A percentile compares a stretch with the other conserved stretches of the same genome.
These are phyloP conservation scores for Cheilosia variabilis DNA, from an alignment of 2,888 invertebrate species.

Conservation along the genomic window DNA sequence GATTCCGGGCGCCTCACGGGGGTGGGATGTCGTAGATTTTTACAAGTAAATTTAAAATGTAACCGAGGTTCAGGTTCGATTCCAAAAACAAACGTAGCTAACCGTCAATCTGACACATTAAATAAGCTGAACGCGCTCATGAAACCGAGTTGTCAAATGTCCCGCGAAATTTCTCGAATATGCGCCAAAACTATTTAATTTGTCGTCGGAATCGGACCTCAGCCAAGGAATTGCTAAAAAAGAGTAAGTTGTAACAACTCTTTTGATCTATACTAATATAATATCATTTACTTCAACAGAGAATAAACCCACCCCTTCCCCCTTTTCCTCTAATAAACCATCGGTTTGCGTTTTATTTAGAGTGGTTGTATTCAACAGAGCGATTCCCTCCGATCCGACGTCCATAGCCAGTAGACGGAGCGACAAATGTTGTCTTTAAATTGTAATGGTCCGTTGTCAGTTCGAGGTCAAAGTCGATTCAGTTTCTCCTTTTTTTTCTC, in stretches of 20 bases:
- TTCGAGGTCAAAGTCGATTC: too few relatives aligned
- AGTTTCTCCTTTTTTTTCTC: too few relatives aligned
- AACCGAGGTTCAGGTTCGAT: background rate
- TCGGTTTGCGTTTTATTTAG: too few relatives aligned
- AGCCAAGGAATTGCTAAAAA: background rate
- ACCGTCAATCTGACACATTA: background rate
- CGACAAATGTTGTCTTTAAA: too few relatives aligned
- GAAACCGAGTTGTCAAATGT: background rate
- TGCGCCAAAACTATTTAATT: background rate
- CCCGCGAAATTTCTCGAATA: background rate
- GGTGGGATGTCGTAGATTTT: constrained; percentile 15
- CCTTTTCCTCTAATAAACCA: too few relatives aligned
- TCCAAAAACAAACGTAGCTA: background rate
- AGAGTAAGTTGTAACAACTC: background rate
- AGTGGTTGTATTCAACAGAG: too few relatives aligned
- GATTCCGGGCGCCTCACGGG: constrained; percentile 9
- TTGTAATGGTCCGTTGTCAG: too few relatives aligned
- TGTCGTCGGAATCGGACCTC: background rate
- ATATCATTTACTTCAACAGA: background rate
- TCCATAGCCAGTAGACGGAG: too few relatives aligned
- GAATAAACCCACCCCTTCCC: too few relatives aligned
- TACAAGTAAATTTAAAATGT: background rate
- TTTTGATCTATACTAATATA: background rate
- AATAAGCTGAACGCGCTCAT: background rate
- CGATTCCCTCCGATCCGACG: too few relatives aligned